A percentile compares a stretch with the other conserved stretches of the same genome.
phyloP scores from a whole-genome alignment of 2,888 invertebrate species.

The Lasius fuliginosus region DNA sequence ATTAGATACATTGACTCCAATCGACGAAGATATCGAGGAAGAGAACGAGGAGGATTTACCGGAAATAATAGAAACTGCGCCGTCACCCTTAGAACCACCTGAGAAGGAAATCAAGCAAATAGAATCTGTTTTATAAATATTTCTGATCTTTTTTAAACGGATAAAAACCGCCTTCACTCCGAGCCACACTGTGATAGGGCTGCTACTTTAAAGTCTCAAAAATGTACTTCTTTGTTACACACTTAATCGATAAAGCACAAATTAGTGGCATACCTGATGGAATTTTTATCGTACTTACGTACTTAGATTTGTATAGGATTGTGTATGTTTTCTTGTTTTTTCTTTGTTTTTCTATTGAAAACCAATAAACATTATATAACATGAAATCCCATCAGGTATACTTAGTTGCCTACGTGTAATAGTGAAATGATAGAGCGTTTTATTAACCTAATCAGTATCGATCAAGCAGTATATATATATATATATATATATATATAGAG shows the following conservation, averaged over 20 bases:
- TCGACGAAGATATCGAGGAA: conserved; percentile 92
- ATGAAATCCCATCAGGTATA: conserved; percentile 75
- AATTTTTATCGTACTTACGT: conserved; percentile 75
- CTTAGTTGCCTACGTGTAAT: conserved; percentile 78
- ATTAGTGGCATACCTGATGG: conserved; percentile 75
- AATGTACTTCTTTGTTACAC: conserved; percentile 75
- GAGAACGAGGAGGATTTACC: conserved; percentile 92
- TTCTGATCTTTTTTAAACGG: conserved; percentile 65
- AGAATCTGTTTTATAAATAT: conserved; percentile 90
- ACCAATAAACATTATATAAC: conserved; percentile 53
- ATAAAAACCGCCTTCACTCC: conserved; percentile 80
- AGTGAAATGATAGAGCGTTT: conserved; percentile 73
- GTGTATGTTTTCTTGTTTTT: conserved; percentile 58
- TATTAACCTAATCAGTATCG: conserved; percentile 84
- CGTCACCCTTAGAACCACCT: conserved; percentile 86
- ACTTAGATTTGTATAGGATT: conserved; percentile 63
- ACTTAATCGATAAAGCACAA: conserved; percentile 81
- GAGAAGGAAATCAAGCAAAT: conserved; percentile 90
- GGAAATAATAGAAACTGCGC: conserved; percentile 92
- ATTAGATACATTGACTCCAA: conserved; percentile 92
- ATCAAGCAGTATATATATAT: conserved; percentile 80
- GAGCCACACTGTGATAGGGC: conserved; percentile 84
- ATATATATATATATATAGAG: conserved; percentile 24
- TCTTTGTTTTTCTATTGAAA: conserved; percentile 68
- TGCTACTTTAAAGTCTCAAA: conserved; percentile 75